Conservation (phyloP, 2,113 vertebrate genomes). For the Machaerirhynchus nigripectus region DNA sequence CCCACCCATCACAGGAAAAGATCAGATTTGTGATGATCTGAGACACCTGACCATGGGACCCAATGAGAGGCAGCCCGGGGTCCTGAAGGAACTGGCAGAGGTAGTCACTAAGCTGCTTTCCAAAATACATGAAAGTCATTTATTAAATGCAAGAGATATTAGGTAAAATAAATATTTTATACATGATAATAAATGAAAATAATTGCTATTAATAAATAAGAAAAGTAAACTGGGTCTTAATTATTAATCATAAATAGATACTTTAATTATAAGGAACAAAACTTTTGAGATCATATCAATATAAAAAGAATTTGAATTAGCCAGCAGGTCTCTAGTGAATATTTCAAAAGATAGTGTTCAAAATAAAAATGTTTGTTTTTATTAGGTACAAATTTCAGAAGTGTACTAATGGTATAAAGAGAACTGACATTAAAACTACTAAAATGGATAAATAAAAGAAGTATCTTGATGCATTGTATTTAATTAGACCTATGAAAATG, state of each 20-base stretch:
- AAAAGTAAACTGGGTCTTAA: constrained; percentile 37
- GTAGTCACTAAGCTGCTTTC: neutral
- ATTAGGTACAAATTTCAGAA: constrained; percentile 51
- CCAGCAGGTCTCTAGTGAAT: constrained; percentile 58
- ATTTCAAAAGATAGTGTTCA: constrained; percentile 61
- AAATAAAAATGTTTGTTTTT: constrained; percentile 47
- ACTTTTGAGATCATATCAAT: constrained; percentile 59
- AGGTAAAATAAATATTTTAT: neutral
- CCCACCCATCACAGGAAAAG: accelerated
- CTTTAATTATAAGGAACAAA: constrained; percentile 22
- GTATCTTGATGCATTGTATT: neutral
- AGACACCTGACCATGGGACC: neutral
- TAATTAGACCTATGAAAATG: neutral
- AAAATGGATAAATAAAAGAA: constrained; percentile 3
- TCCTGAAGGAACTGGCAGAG: neutral
- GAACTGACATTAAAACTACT: constrained; percentile 10
- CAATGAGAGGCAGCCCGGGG: neutral
- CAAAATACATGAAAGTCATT: neutral
- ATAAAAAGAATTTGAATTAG: constrained; percentile 42
- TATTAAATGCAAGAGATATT: neutral
- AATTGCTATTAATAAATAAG: neutral
- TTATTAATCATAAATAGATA: constrained; percentile 45
- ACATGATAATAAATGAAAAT: neutral
- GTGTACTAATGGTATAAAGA: constrained; percentile 23
- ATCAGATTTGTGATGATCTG: neutral